Evolutionary conservation across 2,797 vertebrate species (phyloP).

Genomic region (Sebastes melanostomus): DNA sequence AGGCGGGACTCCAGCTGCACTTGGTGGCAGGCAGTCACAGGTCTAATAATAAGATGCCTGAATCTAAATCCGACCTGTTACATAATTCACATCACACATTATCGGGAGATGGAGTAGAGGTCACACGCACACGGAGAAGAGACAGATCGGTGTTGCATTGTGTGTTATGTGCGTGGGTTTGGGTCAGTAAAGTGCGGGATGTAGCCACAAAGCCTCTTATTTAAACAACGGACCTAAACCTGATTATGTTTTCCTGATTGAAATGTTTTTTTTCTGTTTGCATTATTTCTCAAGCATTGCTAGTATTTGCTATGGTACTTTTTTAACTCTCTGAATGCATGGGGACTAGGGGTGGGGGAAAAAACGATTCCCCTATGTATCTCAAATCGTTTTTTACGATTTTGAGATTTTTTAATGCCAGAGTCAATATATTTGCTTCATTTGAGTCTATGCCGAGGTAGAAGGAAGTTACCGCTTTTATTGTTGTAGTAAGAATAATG

Average conservation of each 20-base stretch:
- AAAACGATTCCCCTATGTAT: too few relatives aligned
- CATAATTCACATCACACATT: conserved; percentile 65
- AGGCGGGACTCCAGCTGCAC: conserved; percentile 61
- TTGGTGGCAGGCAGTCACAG: conserved; percentile 63
- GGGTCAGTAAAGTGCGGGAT: background rate
- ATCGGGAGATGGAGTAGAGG: conserved; percentile 37
- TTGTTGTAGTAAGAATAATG: too few relatives aligned
- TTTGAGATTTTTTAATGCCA: too few relatives aligned
- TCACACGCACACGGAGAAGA: conserved; percentile 29
- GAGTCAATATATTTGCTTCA: too few relatives aligned
- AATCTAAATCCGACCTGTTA: conserved; percentile 71
- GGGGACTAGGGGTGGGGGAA: too few relatives aligned
- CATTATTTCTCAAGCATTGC: conserved; percentile 4
- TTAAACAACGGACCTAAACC: conserved; percentile 16
- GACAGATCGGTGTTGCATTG: conserved; percentile 9
- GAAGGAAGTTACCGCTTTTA: too few relatives aligned
- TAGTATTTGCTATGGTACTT: conserved; percentile 16
- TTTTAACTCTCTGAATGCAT: background rate
- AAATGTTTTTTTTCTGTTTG: conserved; percentile 32
- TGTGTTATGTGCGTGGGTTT: conserved; percentile 17
- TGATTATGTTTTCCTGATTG: conserved; percentile 7
- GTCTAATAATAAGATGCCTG: conserved; percentile 72
- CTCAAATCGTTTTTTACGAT: too few relatives aligned
- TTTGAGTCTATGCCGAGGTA: too few relatives aligned
- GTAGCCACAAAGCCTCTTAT: conserved; percentile 29